Conservation (phyloP, 2,888 invertebrate genomes). For the Thecocarcelia acutangulata region DNA sequence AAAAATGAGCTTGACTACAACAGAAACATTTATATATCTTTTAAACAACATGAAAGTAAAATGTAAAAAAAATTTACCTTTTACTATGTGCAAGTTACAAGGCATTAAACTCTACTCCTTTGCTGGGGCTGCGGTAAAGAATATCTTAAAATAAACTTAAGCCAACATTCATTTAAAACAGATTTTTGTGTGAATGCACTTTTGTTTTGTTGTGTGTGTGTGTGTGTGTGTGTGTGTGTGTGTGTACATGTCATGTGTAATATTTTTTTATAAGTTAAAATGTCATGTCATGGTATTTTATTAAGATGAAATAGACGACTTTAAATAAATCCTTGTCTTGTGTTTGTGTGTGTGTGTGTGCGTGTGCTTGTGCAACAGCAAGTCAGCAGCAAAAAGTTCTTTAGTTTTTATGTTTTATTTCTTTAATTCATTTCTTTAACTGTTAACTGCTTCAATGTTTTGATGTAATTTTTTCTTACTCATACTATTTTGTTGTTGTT, state of each 20-base stretch:
- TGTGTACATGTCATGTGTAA: background rate
- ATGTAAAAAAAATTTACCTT: constrained; percentile 50
- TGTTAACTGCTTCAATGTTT: constrained; percentile 48
- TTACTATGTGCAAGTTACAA: constrained; percentile 22
- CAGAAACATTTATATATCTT: constrained; percentile 13
- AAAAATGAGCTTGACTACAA: background rate
- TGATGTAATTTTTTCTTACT: constrained; percentile 18
- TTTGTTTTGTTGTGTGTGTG: background rate
- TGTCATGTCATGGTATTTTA: constrained; percentile 69
- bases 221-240: background rate
- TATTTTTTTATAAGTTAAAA: constrained; percentile 33
- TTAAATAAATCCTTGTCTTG: constrained; percentile 72
- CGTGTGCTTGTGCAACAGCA: background rate
- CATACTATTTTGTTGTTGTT: background rate
- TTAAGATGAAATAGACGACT: constrained; percentile 72
- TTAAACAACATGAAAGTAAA: constrained; percentile 21
- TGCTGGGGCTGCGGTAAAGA: constrained; percentile 21
- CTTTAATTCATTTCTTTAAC: constrained; percentile 54
- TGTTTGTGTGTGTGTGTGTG: constrained; percentile 2
- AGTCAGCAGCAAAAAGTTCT: constrained; percentile 19
- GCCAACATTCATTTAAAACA: constrained; percentile 30
- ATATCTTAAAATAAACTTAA: constrained; percentile 49
- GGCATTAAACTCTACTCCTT: constrained; percentile 50
- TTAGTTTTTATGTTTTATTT: constrained; percentile 26
- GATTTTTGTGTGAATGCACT: constrained; percentile 21